Conservation (phyloP, 1,140 invertebrate genomes). For the Euura lappo region DNA sequence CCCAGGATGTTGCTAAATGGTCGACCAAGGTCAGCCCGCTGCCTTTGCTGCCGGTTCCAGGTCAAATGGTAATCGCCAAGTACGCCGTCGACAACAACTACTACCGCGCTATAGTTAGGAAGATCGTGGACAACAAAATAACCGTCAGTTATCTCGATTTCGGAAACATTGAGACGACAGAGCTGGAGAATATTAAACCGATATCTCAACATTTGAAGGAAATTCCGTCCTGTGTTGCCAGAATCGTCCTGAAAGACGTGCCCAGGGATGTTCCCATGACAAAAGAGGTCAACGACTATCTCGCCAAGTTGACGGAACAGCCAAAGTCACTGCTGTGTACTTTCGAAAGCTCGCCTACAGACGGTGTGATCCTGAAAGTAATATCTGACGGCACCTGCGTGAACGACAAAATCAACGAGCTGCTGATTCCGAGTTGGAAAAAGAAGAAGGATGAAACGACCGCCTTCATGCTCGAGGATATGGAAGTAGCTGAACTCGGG, state of each 20-base stretch:
- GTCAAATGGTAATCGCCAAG: constrained; percentile 46
- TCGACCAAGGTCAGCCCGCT: constrained; percentile 31
- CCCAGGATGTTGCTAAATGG: constrained; percentile 42
- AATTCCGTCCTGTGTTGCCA: constrained; percentile 26
- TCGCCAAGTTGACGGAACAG: constrained; percentile 31
- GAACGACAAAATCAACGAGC: constrained; percentile 40
- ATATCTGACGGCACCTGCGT: constrained; percentile 28
- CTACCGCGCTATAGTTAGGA: constrained; percentile 48
- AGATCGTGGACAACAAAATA: constrained; percentile 32
- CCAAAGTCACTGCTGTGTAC: constrained; percentile 36
- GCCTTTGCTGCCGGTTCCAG: constrained; percentile 31
- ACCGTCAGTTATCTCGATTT: constrained; percentile 48
- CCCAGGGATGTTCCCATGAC: constrained; percentile 39
- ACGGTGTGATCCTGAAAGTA: constrained; percentile 42
- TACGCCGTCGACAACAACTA: constrained; percentile 43
- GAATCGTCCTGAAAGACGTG: constrained; percentile 42
- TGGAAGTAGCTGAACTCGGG: constrained; percentile 39
- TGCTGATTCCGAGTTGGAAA: constrained; percentile 41
- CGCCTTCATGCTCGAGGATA: constrained; percentile 25
- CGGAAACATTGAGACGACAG: constrained; percentile 41
- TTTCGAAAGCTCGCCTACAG: constrained; percentile 31
- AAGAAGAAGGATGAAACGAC: constrained; percentile 17
- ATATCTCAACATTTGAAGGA: constrained; percentile 40
- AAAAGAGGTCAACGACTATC: constrained; percentile 36
- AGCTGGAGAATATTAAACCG: constrained; percentile 33